Percentiles rank a stretch among this genome's conserved stretches.
Evolutionary conservation across 2,888 invertebrate species (phyloP).

Genomic region (Drosophila phalerata): DNA sequence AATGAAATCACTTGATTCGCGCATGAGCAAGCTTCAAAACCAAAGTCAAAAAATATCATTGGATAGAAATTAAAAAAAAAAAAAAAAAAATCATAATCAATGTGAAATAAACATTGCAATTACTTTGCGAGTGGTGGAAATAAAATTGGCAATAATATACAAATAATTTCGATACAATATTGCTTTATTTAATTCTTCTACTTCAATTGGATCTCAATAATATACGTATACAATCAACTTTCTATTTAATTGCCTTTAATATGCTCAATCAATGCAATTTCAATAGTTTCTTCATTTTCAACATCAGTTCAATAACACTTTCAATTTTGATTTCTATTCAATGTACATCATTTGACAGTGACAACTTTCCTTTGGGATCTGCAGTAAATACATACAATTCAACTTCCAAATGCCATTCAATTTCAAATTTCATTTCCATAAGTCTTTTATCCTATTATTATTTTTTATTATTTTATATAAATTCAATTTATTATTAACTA

Average conservation of each 20-base stretch:
- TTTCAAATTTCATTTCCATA: not conserved
- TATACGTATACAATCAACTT: not conserved
- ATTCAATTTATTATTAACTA: not conserved
- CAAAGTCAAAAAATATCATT: slow-evolving; percentile 28
- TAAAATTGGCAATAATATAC: slow-evolving; percentile 4
- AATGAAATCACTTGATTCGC: slow-evolving; percentile 53
- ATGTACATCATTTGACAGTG: slow-evolving; percentile 12
- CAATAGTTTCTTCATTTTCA: slow-evolving; percentile 1
- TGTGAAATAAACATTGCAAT: slow-evolving; percentile 18
- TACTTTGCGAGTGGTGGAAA: slow-evolving; percentile 28
- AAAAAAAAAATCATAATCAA: slow-evolving; percentile 29
- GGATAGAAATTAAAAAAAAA: slow-evolving; percentile 22
- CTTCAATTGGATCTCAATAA: slow-evolving; percentile 19
- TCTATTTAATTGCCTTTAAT: slow-evolving; percentile 21
- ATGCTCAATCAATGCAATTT: not conserved
- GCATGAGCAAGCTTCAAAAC: slow-evolving; percentile 40
- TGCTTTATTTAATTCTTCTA: slow-evolving; percentile 5
- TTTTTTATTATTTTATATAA: not conserved
- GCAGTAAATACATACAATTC: not conserved
- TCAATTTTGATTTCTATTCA: slow-evolving; percentile 16
- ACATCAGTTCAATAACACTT: slow-evolving; percentile 14
- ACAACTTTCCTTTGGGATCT: slow-evolving; percentile 31
- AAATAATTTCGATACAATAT: not conserved
- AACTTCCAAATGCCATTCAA: not conserved
- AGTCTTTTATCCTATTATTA: not conserved